Conservation (phyloP, 2,113 vertebrate species). For the Semnornis frantzii region DNA sequence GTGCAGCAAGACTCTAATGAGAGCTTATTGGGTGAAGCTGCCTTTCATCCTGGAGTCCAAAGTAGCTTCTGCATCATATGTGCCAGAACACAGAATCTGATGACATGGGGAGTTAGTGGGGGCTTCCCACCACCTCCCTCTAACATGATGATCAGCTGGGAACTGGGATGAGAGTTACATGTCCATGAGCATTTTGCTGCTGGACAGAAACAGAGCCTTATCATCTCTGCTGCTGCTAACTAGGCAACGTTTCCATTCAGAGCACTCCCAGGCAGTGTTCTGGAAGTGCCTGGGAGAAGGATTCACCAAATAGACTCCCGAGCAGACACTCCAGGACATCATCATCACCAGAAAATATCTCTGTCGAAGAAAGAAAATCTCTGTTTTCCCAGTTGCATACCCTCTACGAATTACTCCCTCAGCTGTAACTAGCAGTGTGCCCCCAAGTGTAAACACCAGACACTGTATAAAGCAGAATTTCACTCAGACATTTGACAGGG, state of each 20-base stretch:
- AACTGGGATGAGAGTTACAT: not conserved
- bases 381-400: not conserved
- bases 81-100: not conserved
- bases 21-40: not conserved
- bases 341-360: not conserved
- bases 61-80: not conserved
- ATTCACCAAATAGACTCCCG: not conserved
- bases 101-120: not conserved
- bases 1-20: not conserved
- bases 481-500: slow-evolving; percentile 2
- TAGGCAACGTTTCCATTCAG: not conserved
- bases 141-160: not conserved
- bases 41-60: not conserved
- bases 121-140: not conserved
- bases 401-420: slow-evolving; percentile 32
- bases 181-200: not conserved
- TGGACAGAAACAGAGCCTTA: not conserved
- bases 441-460: slow-evolving; percentile 28
- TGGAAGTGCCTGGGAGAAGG: not conserved
- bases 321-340: not conserved
- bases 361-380: slow-evolving; percentile 25
- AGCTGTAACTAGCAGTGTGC: slow-evolving; percentile 34
- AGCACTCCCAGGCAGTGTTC: not conserved
- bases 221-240: not conserved
- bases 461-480: not conserved